Conservation (phyloP, 1,140 invertebrate species). For the Bombus turneri region DNA sequence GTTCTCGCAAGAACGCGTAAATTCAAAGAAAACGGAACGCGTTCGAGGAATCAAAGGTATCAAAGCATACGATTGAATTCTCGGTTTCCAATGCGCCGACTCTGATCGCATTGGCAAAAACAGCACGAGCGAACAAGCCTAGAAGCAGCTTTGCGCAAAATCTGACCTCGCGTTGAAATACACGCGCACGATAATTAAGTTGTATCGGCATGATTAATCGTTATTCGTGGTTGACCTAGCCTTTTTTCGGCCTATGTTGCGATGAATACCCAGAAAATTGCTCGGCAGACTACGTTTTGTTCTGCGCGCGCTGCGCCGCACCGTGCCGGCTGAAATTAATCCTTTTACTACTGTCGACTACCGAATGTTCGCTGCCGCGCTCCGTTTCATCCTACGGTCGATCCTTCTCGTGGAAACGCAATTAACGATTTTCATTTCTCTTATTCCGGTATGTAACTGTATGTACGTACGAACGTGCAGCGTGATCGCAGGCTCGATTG, state of each 20-base stretch:
- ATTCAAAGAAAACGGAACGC: not conserved
- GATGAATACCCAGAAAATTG: slow-evolving; percentile 38
- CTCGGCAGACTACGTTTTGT: not conserved
- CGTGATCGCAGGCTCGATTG: slow-evolving; percentile 1
- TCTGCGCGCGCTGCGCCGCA: not conserved
- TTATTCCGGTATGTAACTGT: not conserved
- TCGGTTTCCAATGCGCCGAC: not conserved
- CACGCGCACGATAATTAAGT: slow-evolving; percentile 70
- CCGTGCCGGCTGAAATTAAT: slow-evolving; percentile 1
- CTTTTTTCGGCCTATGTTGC: slow-evolving; percentile 25
- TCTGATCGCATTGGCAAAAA: not conserved
- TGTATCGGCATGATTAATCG: slow-evolving; percentile 70
- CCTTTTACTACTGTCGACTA: slow-evolving; percentile 1
- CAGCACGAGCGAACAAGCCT: not conserved
- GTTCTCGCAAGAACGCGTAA: not conserved
- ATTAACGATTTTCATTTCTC: not conserved
- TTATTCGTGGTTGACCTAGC: slow-evolving; percentile 43
- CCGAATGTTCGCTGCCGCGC: not conserved
- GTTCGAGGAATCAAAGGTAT: not conserved
- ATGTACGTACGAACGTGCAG: not conserved
- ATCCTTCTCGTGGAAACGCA: not conserved
- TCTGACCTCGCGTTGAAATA: slow-evolving; percentile 42
- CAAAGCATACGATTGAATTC: not conserved
- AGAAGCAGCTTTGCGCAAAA: not conserved
- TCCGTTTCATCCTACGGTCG: not conserved